phyloP scores from a whole-genome alignment of 2,797 vertebrate species.

The Clarias laeviceps region DNA sequence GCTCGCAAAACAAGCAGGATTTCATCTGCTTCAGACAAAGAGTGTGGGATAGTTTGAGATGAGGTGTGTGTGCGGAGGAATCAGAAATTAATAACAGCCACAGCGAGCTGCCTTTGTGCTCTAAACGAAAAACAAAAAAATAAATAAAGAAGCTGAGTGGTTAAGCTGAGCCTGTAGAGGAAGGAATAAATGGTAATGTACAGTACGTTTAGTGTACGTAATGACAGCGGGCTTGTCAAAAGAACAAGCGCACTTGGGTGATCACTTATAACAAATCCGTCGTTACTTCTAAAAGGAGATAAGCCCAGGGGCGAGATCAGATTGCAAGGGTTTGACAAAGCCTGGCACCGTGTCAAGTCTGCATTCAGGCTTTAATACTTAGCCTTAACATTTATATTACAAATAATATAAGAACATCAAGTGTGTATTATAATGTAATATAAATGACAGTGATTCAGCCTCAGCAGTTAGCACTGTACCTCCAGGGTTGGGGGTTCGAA shows the following conservation, averaged over 20 bases:
- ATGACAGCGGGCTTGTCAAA: slow-evolving; percentile 68
- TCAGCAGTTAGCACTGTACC: too few relatives aligned
- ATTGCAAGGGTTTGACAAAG: slow-evolving; percentile 58
- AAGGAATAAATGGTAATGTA: neutral
- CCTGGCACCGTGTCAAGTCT: slow-evolving; percentile 58
- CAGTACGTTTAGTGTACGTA: neutral
- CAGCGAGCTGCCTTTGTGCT: slow-evolving; percentile 70
- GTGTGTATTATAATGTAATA: neutral
- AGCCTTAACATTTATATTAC: neutral
- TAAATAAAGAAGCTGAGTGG: slow-evolving; percentile 53
- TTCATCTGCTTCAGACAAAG: slow-evolving; percentile 70
- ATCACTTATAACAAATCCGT: slow-evolving; percentile 64
- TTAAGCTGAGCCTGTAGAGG: slow-evolving; percentile 61
- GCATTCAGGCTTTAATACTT: slow-evolving; percentile 14
- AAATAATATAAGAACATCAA: neutral
- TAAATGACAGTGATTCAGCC: neutral
- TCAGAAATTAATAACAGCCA: slow-evolving; percentile 73
- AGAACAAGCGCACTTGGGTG: slow-evolving; percentile 64
- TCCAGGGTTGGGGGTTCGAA: too few relatives aligned
- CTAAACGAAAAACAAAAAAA: slow-evolving; percentile 27
- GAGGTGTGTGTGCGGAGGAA: slow-evolving; percentile 73
- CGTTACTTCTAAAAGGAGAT: slow-evolving; percentile 66
- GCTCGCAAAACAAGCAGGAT: slow-evolving; percentile 64
- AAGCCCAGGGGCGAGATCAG: slow-evolving; percentile 49
- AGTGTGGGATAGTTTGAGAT: slow-evolving; percentile 69